Percentiles rank a stretch among this genome's conserved stretches.
Conservation (phyloP, 2,113 vertebrate species). For the Calonectris borealis region DNA sequence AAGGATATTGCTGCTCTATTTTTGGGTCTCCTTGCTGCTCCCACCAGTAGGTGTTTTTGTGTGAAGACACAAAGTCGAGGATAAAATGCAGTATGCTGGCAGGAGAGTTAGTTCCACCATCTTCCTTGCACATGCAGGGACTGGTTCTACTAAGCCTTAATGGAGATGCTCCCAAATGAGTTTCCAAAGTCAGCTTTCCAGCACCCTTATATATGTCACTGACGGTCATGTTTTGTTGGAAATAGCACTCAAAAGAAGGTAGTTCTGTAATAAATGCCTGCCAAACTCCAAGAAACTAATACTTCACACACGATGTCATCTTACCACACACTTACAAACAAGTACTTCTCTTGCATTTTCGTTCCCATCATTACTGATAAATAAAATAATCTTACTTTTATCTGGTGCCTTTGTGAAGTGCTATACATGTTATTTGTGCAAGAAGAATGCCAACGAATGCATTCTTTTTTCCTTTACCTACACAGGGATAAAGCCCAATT, state of each 20-base stretch:
- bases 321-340: neutral
- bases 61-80: neutral
- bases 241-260: neutral
- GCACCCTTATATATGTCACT: neutral
- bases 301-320: neutral
- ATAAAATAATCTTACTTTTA: conserved; percentile 1
- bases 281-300: neutral
- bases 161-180: neutral
- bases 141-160: neutral
- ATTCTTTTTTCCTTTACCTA: neutral
- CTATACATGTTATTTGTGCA: neutral
- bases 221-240: neutral
- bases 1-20: neutral
- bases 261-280: neutral
- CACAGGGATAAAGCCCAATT: neutral
- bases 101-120: neutral
- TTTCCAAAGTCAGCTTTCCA: neutral
- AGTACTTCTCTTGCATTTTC: neutral
- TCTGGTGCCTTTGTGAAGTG: neutral
- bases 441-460: neutral
- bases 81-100: neutral
- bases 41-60: neutral
- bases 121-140: neutral
- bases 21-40: neutral
- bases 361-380: neutral